phyloP scores from a whole-genome alignment of 2,888 invertebrate genomes.

The Timema podura region DNA sequence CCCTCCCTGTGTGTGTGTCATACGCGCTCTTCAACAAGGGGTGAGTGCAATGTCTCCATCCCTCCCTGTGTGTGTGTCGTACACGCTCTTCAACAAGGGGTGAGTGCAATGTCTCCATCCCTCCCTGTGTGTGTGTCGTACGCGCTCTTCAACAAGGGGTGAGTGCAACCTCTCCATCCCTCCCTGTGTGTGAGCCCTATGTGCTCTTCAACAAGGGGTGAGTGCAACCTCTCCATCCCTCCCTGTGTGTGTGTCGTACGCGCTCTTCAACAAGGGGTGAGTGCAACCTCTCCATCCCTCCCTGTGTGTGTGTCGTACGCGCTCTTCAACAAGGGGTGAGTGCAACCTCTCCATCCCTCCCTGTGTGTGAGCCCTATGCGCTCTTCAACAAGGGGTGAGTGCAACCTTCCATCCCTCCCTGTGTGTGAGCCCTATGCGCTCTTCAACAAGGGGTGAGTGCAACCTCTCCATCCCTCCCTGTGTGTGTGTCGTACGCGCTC shows the following conservation, averaged over 20 bases:
- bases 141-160: slow-evolving; percentile 77
- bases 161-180: slow-evolving; percentile 71
- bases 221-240: slow-evolving; percentile 86
- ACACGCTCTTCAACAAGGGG: slow-evolving; percentile 76
- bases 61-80: slow-evolving; percentile 86
- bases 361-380: neutral
- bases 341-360: slow-evolving; percentile 72
- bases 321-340: slow-evolving; percentile 73
- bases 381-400: slow-evolving; percentile 42
- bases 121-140: slow-evolving; percentile 88
- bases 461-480: slow-evolving; percentile 86
- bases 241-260: slow-evolving; percentile 84
- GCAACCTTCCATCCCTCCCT: slow-evolving; percentile 88
- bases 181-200: slow-evolving; percentile 37
- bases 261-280: slow-evolving; percentile 75
- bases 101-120: slow-evolving; percentile 74
- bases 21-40: no score
- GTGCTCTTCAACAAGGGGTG: no score
- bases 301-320: slow-evolving; percentile 87
- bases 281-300: slow-evolving; percentile 77
- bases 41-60: no score
- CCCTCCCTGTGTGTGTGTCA: no score
- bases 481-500: slow-evolving; percentile 81
- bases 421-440: slow-evolving; percentile 80
- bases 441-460: slow-evolving; percentile 68